Percentiles rank a stretch among this genome's conserved stretches.
These are phyloP conservation scores for Lasioglossum zephyrum DNA, from an alignment of 2,888 invertebrate species.

Conservation along the genomic window DNA sequence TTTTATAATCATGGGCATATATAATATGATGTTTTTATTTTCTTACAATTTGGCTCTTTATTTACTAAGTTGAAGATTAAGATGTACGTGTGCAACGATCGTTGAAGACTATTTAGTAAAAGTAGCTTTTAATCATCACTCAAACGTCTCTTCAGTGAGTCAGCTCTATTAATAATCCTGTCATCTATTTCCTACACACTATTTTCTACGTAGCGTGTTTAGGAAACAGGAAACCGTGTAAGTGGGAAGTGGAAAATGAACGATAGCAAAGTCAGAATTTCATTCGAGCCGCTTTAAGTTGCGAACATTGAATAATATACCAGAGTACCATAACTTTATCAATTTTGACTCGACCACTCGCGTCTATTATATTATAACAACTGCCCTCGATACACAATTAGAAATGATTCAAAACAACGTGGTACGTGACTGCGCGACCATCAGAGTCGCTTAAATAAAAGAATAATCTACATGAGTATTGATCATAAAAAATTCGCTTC, in stretches of 20 bases:
- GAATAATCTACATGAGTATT: background rate
- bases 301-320: background rate
- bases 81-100: background rate
- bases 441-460: background rate
- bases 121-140: background rate
- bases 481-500: background rate
- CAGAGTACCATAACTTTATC: background rate
- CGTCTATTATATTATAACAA: background rate
- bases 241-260: conserved; percentile 6
- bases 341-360: background rate
- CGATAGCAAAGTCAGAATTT: background rate
- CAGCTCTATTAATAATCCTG: conserved; percentile 12
- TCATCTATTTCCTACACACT: conserved; percentile 12
- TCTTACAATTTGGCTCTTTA: background rate
- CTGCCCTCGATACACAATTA: background rate
- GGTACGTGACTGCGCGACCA: background rate
- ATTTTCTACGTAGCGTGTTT: background rate
- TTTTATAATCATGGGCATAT: no score
- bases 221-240: background rate
- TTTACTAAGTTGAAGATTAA: background rate
- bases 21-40: no score
- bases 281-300: background rate
- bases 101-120: background rate
- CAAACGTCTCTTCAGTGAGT: background rate
- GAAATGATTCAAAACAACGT: background rate